Evolutionary conservation across 1,140 invertebrate genomes (phyloP), one percentile per base, ranked within the genome.

Genomic region (Papilio dardanus): DNA sequence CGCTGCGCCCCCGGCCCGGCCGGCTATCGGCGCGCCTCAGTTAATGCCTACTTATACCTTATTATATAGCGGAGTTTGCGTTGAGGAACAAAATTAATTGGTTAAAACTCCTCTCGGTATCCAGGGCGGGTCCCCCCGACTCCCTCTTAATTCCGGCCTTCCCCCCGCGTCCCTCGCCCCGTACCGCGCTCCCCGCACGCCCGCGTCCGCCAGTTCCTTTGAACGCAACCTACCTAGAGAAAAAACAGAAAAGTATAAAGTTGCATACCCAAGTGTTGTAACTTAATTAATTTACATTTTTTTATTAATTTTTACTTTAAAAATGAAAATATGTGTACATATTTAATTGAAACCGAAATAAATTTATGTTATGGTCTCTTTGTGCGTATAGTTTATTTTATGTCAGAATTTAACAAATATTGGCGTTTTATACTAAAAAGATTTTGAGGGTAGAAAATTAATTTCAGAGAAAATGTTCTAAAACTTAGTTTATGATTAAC

Each of bases 1-100:
- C 81, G 79, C 82, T 86, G 86, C 86, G 89, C 87, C 89, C 89
- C 86, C 86, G 89, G 88, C 86, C 89, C 86, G 88, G 85, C 88
- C 78, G 86, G 89, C 91, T 89, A 92, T 93, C 91, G 91, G 89
- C 92, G 90, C 90, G 89, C 88, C 90, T 91, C 92, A 88, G 88
- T 89, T 93, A 93, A 92, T 93, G 89, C 89, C 90, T 93, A 93
- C 92, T 93, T 92, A 92, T 93, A 93, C 90, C 90, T 93, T 93
- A 93, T 92, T 93, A 92, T 93, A 93, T 93, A 93, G 90, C 92
- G 86, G 88, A 93, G 92, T 93, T 93, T 93, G 92, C 92, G 92
- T 92, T 93, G 92, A 94, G 93, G 93, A 94, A 93, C 93, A 94
- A 94, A 94, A 94, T 94, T 94, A 94, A 94, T 94, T 94, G 93